These are phyloP conservation scores for Pheosia gnoma DNA, from an alignment of 2,888 invertebrate species.

Conservation along the genomic window DNA sequence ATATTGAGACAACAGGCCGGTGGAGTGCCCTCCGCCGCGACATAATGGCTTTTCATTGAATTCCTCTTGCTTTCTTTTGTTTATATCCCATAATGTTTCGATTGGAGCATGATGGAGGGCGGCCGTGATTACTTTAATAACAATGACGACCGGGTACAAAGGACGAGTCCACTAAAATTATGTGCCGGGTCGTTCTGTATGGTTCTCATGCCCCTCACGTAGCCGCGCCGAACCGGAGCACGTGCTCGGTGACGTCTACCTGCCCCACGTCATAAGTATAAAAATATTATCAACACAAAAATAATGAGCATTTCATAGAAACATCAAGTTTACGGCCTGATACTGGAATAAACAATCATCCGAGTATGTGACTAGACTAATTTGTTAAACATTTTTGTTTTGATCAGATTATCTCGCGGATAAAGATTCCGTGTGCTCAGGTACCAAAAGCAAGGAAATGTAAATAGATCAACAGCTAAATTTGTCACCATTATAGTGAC, in stretches of 20 bases:
- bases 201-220: slow-evolving; percentile 81
- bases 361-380: slow-evolving; percentile 40
- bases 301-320: slow-evolving; percentile 76
- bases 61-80: slow-evolving; percentile 82
- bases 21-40: slow-evolving; percentile 75
- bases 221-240: slow-evolving; percentile 48
- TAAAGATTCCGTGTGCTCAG: slow-evolving; percentile 22
- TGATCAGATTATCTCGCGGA: slow-evolving; percentile 35
- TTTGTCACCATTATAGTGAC: slow-evolving; percentile 26
- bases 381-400: slow-evolving; percentile 28
- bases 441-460: slow-evolving; percentile 6
- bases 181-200: slow-evolving; percentile 70
- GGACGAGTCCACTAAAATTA: slow-evolving; percentile 77
- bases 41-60: slow-evolving; percentile 83
- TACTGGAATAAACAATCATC: slow-evolving; percentile 44
- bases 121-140: slow-evolving; percentile 83
- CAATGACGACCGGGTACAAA: slow-evolving; percentile 78
- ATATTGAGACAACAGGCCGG: slow-evolving; percentile 80
- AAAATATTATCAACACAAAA: slow-evolving; percentile 74
- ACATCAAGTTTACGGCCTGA: slow-evolving; percentile 63
- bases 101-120: slow-evolving; percentile 80
- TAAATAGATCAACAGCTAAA: slow-evolving; percentile 29
- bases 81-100: slow-evolving; percentile 83
- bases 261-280: slow-evolving; percentile 62
- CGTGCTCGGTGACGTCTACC: slow-evolving; percentile 62